Percentiles rank a stretch among this genome's conserved stretches.
These are phyloP conservation scores for Xyrichtys novacula DNA, from an alignment of 2,797 vertebrate species.

Conservation along the genomic window DNA sequence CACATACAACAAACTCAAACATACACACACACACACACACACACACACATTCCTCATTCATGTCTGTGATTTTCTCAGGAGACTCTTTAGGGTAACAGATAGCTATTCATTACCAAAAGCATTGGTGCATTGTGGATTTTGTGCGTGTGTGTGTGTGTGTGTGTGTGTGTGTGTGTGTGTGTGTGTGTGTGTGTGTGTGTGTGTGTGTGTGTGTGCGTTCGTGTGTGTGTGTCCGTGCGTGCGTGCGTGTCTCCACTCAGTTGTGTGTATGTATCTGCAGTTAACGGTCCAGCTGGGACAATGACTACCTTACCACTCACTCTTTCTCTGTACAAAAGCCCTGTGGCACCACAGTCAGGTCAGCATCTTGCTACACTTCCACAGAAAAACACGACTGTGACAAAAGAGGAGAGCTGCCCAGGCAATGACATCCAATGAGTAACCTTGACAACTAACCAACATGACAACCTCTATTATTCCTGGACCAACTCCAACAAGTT, in stretches of 20 bases:
- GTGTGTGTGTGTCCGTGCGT: slow-evolving; percentile 21
- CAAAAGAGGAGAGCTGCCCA: not conserved
- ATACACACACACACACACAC: slow-evolving; percentile 17
- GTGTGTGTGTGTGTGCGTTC: slow-evolving; percentile 18
- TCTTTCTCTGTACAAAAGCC: slow-evolving; percentile 3
- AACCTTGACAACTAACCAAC: slow-evolving; percentile 25
- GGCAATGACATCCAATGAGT: not conserved
- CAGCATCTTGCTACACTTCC: slow-evolving; percentile 15
- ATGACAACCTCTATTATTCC: slow-evolving; percentile 33
- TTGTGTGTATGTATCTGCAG: not conserved
- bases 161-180: slow-evolving; percentile 19
- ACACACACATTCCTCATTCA: slow-evolving; percentile 48
- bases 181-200: slow-evolving; percentile 12
- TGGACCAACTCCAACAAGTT: not conserved
- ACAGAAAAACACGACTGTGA: slow-evolving; percentile 21
- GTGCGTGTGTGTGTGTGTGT: slow-evolving; percentile 22
- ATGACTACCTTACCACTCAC: slow-evolving; percentile 9
- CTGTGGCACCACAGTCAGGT: slow-evolving; percentile 19
- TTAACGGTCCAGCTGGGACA: slow-evolving; percentile 13
- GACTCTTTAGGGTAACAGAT: slow-evolving; percentile 68
- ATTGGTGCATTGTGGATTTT: slow-evolving; percentile 62
- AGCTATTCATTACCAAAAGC: slow-evolving; percentile 73
- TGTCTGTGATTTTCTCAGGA: slow-evolving; percentile 56
- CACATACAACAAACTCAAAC: slow-evolving; percentile 33
- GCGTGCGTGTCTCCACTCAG: not conserved